These are phyloP conservation scores for Protonemura montana DNA, from an alignment of 2,888 invertebrate genomes.

Conservation along the genomic window DNA sequence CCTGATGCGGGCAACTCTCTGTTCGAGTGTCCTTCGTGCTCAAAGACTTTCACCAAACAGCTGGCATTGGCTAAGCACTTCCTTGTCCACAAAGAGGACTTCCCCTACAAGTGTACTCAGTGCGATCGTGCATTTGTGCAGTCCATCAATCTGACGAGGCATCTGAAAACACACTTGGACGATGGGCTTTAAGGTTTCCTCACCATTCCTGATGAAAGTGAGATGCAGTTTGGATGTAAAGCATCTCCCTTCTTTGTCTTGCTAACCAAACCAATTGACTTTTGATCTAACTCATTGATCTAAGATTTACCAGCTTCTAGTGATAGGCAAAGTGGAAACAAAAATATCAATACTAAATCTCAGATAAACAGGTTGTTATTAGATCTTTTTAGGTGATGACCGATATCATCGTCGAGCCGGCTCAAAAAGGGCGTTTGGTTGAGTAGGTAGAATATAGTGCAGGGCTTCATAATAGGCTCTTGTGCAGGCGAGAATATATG, in stretches of 20 bases:
- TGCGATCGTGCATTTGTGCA: slow-evolving; percentile 24
- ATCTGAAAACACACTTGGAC: slow-evolving; percentile 9
- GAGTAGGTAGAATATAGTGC: not conserved
- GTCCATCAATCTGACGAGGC: slow-evolving; percentile 28
- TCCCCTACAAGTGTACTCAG: slow-evolving; percentile 17
- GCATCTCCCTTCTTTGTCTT: not conserved
- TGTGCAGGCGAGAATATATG: not conserved
- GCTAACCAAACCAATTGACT: not conserved
- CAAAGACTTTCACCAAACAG: slow-evolving; percentile 77
- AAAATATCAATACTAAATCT: not conserved
- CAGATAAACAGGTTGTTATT: not conserved
- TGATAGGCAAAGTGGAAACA: not conserved
- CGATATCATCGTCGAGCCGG: not conserved
- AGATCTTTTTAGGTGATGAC: not conserved
- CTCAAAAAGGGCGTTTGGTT: not conserved
- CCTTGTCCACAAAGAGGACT: slow-evolving; percentile 30
- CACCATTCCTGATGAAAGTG: not conserved
- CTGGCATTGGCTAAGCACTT: slow-evolving; percentile 5
- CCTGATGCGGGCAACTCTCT: not conserved
- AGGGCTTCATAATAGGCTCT: not conserved
- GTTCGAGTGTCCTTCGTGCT: slow-evolving; percentile 76
- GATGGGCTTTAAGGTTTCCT: not conserved
- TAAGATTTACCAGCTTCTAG: not conserved
- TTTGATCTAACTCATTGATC: not conserved
- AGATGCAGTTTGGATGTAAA: not conserved